Evolutionary conservation across 2,113 vertebrate species (phyloP).

Genomic region (Hystrix brachyura): DNA sequence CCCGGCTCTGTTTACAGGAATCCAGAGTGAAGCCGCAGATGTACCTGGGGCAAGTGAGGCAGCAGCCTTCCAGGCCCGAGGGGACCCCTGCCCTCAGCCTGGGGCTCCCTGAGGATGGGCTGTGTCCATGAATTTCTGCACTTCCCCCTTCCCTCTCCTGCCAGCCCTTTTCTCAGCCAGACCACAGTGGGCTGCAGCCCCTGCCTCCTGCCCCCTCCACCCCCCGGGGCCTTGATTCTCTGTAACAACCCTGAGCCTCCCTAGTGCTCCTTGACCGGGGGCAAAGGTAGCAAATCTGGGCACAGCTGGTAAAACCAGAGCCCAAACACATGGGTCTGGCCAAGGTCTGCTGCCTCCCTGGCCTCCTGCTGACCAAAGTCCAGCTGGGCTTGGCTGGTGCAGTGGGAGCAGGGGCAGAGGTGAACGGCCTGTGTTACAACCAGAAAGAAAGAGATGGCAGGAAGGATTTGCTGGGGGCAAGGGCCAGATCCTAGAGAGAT

Average conservation of each 20-base stretch:
- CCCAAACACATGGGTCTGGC: background rate
- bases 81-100: background rate
- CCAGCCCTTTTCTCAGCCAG: background rate
- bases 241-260: background rate
- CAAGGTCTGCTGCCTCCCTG: background rate
- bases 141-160: background rate
- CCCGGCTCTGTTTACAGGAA: conserved; percentile 54
- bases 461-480: background rate
- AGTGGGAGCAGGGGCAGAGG: background rate
- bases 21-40: background rate
- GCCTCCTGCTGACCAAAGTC: background rate
- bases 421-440: accelerated
- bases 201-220: background rate
- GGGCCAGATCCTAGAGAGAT: too few species aligned
- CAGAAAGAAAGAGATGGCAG: too few species aligned
- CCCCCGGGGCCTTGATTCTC: background rate
- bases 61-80: background rate
- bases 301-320: background rate
- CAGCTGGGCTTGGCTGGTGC: background rate
- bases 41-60: background rate
- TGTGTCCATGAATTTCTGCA: too few species aligned
- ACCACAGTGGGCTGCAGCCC: background rate
- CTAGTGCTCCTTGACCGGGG: conserved; percentile 37
- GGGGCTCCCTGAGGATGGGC: background rate
- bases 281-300: conserved; percentile 57